phyloP scores from a whole-genome alignment of 2,113 vertebrate species.

The Percina caprodes region DNA sequence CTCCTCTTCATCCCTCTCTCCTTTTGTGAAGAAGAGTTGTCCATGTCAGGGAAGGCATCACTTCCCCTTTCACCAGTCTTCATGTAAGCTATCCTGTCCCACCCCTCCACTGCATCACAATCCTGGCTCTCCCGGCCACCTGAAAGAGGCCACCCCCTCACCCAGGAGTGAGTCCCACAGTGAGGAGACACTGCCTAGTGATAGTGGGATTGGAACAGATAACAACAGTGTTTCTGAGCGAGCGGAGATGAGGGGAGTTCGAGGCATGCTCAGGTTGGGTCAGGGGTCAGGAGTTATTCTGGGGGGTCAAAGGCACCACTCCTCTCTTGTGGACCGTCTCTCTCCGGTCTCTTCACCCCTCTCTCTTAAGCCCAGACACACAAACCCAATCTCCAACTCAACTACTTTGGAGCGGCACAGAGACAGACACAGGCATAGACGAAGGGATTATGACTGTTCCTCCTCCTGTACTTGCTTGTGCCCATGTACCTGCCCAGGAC shows the following conservation, averaged over 20 bases:
- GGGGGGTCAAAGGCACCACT: conserved; percentile 86
- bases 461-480: conserved; percentile 71
- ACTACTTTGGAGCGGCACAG: conserved; percentile 79
- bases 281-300: conserved; percentile 72
- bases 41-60: conserved; percentile 79
- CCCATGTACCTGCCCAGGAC: conserved; percentile 70
- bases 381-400: conserved; percentile 77
- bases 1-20: conserved; percentile 76
- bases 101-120: conserved; percentile 77
- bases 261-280: conserved; percentile 70
- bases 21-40: conserved; percentile 88
- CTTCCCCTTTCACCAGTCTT: conserved; percentile 81
- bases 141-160: conserved; percentile 93
- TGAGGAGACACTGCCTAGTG: conserved; percentile 92
- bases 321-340: conserved; percentile 87
- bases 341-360: conserved; percentile 78
- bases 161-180: conserved; percentile 94
- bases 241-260: conserved; percentile 84
- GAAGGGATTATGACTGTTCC: conserved; percentile 83
- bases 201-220: conserved; percentile 93
- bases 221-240: conserved; percentile 93
- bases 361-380: conserved; percentile 81
- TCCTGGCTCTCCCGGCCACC: conserved; percentile 80
- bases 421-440: conserved; percentile 93
- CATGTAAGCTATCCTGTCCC: conserved; percentile 84